A percentile compares a stretch with the other conserved stretches of the same genome.
These are phyloP conservation scores for Eulemur coronatus DNA, from an alignment of 2,797 vertebrate genomes.

Conservation along the genomic window DNA sequence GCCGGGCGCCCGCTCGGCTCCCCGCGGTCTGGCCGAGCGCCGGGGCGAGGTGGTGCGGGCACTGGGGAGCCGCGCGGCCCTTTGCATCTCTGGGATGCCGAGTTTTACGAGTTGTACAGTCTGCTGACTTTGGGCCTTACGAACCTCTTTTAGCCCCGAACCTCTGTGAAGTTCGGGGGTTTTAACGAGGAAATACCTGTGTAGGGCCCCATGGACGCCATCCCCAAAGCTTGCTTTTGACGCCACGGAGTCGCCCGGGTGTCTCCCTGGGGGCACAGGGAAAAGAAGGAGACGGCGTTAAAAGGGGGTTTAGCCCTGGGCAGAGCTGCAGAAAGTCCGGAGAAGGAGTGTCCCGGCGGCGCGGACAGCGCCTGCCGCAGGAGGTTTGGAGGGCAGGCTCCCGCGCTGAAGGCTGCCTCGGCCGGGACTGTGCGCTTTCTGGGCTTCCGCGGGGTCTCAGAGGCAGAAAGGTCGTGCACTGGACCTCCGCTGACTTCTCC, in stretches of 20 bases:
- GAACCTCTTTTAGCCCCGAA: background rate
- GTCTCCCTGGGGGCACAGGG: background rate
- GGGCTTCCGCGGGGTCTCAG: background rate
- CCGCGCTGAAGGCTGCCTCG: background rate
- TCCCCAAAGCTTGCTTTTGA: conserved; percentile 17
- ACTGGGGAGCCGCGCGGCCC: background rate
- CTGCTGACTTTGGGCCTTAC: background rate
- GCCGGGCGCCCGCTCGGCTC: background rate
- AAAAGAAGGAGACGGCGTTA: background rate
- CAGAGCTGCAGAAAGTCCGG: background rate
- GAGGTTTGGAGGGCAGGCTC: background rate
- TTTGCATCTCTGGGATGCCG: background rate
- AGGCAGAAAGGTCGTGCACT: background rate
- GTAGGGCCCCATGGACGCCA: background rate
- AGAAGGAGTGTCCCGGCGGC: background rate
- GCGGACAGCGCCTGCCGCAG: background rate
- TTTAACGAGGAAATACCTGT: conserved; percentile 32
- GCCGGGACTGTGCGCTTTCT: background rate
- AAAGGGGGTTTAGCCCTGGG: background rate
- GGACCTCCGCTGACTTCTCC: background rate
- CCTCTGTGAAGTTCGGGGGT: background rate
- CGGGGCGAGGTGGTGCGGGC: conserved; percentile 13
- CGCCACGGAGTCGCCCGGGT: background rate
- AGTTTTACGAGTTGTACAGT: background rate
- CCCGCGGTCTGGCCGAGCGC: background rate